Base-by-base conservation (phyloP, 2,113 vertebrate genomes). In the Anoura caudifer region DNA sequence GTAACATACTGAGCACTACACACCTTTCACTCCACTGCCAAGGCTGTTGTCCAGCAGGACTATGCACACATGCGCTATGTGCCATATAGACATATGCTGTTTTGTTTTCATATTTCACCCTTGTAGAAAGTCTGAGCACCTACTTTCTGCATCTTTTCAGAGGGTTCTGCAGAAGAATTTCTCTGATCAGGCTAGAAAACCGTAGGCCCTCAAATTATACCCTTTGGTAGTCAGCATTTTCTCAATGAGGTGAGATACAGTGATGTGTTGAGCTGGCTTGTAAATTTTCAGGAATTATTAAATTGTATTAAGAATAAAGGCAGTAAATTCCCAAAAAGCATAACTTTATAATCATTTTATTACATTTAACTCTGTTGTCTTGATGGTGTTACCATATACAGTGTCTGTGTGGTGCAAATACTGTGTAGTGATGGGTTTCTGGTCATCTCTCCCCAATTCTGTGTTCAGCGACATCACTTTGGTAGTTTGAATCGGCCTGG, bases 1-100 rank as follows among this genome's bases (percentile, higher is more conserved):
- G 3, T 22, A 1, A 0, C 19, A n/a, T 6, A 0, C 10, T 12
- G 2, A 38, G 16, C 16, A 5, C 36, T 7, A 0, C 13, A 1
- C 8, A 8, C 4, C 8, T 79, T 61, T 26, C 16, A 31, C 61
- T 16, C 22, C 2, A 1, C 0, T 24, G 38, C 22, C 13, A 12
- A 10, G 22, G 6, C 4, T n/a, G 24, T 20, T 13, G 28, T 33
- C 52, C 5, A 0, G 22, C 45, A 73, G 86, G 43, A 14, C 36
- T 5, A 11, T 6, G 19, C 22, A 7, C 10, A 10, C 0, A 0
- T 22, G 45, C 2, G 12, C 13, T 2, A 0, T 5, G 4, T 9
- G 17, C 45, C 28, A 6, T 2, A 1, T 11, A 38, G 54, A 19
- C 3, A 0, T 2, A 1, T 3, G 61, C 54, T 38, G 2, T 43